Percentiles rank a stretch among this genome's conserved stretches.
These are phyloP conservation scores for Mnemiopsis leidyi DNA, from an alignment of 37 sponge, comb jelly and placozoan genomes.

Conservation along the genomic window DNA sequence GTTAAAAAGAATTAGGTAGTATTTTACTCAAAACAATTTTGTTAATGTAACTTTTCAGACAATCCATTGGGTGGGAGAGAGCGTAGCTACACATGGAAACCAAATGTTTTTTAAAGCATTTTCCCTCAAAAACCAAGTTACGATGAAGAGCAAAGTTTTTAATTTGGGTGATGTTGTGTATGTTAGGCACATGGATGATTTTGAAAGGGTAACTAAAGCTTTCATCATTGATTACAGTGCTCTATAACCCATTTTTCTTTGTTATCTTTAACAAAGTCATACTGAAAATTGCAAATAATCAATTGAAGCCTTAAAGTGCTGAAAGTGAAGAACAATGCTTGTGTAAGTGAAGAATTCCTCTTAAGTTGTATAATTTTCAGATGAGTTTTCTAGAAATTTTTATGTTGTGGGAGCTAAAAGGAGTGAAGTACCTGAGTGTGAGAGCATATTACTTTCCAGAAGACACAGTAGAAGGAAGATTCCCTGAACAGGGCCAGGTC, in stretches of 20 bases:
- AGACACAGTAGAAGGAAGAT: conserved; percentile 32
- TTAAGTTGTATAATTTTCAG: not conserved
- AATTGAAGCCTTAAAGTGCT: no score
- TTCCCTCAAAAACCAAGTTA: not conserved
- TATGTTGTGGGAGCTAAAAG: conserved; percentile 43
- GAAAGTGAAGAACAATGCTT: no score
- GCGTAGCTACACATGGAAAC: conserved; percentile 2
- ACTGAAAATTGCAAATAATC: no score
- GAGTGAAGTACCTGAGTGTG: conserved; percentile 18
- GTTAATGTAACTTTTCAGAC: no score
- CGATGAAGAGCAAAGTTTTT: not conserved
- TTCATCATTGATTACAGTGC: no score
- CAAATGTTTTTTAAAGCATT: conserved; percentile 23
- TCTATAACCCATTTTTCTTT: no score
- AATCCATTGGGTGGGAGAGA: conserved; percentile 7
- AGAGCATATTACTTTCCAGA: conserved; percentile 58
- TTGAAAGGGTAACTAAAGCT: not conserved
- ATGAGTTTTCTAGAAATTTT: conserved; percentile 34
- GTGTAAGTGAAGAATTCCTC: no score
- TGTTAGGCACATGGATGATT: conserved; percentile 22
- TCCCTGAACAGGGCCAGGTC: conserved; percentile 48
- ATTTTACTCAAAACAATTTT: no score
- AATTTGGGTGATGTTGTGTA: conserved; percentile 35
- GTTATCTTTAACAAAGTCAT: no score
- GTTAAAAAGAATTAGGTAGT: no score